A percentile compares a stretch with the other conserved stretches of the same genome.
Conservation (phyloP, 2,888 invertebrate genomes). For the Epicampocera succincta region DNA sequence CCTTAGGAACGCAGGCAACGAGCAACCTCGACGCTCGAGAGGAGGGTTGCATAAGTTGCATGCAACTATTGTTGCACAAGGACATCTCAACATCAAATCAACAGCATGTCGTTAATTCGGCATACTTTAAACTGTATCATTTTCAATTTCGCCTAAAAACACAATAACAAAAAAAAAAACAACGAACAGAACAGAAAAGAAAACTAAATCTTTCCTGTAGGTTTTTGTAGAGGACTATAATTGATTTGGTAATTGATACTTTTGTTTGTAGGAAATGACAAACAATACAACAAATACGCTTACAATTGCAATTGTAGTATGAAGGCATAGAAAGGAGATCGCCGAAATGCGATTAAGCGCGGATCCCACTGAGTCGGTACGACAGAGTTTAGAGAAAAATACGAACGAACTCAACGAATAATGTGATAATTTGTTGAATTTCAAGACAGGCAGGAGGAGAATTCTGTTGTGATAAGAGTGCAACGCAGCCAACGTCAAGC, state of each 20-base stretch:
- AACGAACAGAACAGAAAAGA: too few species aligned
- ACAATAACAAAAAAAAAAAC: background rate
- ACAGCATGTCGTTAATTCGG: conserved; percentile 57
- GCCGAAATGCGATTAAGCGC: conserved; percentile 57
- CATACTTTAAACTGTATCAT: conserved; percentile 65
- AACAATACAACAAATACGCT: conserved; percentile 51
- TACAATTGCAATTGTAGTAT: conserved; percentile 34
- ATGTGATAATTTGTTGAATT: conserved; percentile 77
- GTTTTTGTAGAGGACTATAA: conserved; percentile 65
- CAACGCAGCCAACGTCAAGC: conserved; percentile 44
- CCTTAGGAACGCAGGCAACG: conserved; percentile 16
- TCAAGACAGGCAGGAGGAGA: conserved; percentile 41
- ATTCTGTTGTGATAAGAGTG: conserved; percentile 39
- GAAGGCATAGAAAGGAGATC: conserved; percentile 45
- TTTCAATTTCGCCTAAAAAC: conserved; percentile 33
- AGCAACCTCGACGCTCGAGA: conserved; percentile 21
- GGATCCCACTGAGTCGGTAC: conserved; percentile 45
- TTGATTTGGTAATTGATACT: conserved; percentile 74
- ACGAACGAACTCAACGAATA: conserved; percentile 71
- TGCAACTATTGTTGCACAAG: conserved; percentile 66
- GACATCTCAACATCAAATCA: conserved; percentile 56
- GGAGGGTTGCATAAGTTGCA: conserved; percentile 64
- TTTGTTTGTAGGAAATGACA: conserved; percentile 66
- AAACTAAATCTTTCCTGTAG: conserved; percentile 32
- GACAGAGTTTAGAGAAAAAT: conserved; percentile 21